Evolutionary conservation across 2,797 vertebrate species (phyloP).

Genomic region (Malurus leucopterus): DNA sequence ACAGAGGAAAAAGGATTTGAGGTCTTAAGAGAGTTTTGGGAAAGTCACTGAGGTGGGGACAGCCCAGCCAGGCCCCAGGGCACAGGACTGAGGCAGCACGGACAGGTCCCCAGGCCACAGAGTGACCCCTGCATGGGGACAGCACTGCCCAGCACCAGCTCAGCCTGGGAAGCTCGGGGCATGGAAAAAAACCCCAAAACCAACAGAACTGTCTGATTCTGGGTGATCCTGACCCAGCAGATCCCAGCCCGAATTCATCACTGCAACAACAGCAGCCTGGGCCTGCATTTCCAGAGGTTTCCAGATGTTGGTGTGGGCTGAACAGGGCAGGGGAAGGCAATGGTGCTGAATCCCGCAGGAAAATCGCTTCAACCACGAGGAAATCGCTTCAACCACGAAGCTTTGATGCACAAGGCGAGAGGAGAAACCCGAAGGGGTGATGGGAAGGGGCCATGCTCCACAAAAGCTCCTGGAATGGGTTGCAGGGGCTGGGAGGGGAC

Average conservation of each 20-base stretch:
- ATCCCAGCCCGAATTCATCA: background rate
- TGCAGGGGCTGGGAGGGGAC: background rate
- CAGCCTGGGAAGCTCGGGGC: background rate
- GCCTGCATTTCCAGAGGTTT: background rate
- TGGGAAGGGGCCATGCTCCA: background rate
- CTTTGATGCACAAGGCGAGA: background rate
- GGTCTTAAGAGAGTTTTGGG: background rate
- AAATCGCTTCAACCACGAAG: background rate
- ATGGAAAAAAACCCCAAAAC: background rate
- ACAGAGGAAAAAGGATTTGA: too few species aligned
- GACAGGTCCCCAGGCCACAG: background rate
- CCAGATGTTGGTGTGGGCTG: background rate
- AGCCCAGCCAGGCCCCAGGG: rapidly evolving
- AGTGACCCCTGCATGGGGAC: rapidly evolving
- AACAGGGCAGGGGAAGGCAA: background rate
- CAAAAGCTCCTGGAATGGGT: background rate
- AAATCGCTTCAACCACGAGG: background rate
- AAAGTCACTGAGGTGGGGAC: background rate
- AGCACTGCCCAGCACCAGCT: background rate
- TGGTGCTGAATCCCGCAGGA: rapidly evolving
- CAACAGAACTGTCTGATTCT: rapidly evolving
- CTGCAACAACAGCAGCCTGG: background rate
- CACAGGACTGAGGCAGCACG: background rate
- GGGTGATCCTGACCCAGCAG: background rate
- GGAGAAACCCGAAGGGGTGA: background rate